These are phyloP conservation scores for Atethmia centrago DNA, from an alignment of 2,888 invertebrate genomes.

Conservation along the genomic window DNA sequence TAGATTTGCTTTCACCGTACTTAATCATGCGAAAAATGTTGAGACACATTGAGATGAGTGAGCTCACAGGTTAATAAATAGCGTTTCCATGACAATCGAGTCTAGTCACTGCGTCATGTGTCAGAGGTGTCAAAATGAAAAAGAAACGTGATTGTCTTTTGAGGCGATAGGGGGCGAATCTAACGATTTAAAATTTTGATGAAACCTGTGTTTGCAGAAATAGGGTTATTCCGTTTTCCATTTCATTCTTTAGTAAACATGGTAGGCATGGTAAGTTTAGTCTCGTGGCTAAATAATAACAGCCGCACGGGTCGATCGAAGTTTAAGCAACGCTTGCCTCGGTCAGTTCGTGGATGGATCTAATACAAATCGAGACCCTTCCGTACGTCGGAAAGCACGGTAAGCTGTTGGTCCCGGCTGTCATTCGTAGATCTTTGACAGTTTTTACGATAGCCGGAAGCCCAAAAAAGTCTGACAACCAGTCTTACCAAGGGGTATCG, in stretches of 20 bases:
- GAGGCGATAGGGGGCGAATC: neutral
- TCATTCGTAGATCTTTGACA: neutral
- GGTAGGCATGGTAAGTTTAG: neutral
- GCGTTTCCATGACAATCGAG: too few species aligned
- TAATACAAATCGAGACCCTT: neutral
- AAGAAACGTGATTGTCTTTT: too few species aligned
- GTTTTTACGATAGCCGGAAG: neutral
- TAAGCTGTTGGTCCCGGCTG: neutral
- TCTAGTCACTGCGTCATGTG: too few species aligned
- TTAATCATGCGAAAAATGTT: too few species aligned
- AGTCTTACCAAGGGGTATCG: neutral
- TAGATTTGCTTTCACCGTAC: too few species aligned
- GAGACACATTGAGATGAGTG: too few species aligned
- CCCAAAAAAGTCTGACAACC: neutral
- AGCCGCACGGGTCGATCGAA: too few species aligned
- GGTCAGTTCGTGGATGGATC: neutral
- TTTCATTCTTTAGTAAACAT: conserved; percentile 13
- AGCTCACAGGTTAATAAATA: too few species aligned
- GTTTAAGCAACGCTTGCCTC: neutral
- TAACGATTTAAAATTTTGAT: neutral
- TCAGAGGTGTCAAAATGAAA: too few species aligned
- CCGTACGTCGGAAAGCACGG: neutral
- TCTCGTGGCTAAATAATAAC: neutral
- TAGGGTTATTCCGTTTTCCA: conserved; percentile 18
- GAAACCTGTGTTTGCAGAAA: conserved; percentile 8